These are phyloP conservation scores for Taenioides sp. DNA, from an alignment of 2,797 vertebrate genomes.

Conservation along the genomic window DNA sequence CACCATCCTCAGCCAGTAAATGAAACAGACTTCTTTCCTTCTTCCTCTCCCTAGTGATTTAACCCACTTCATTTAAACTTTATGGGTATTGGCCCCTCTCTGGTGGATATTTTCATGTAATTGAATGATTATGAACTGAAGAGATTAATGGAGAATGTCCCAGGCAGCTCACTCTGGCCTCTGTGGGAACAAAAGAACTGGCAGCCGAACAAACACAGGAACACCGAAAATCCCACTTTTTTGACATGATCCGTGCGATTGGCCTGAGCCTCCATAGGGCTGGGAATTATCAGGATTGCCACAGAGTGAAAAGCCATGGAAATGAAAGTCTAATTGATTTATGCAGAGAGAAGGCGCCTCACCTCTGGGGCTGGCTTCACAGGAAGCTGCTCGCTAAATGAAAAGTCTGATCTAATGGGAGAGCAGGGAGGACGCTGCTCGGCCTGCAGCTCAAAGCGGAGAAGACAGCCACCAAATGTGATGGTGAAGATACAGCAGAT, in stretches of 20 bases:
- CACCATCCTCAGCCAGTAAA: too few relatives aligned
- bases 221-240: slow-evolving; percentile 10
- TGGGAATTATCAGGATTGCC: slow-evolving; percentile 20
- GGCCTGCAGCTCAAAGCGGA: background rate
- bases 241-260: slow-evolving; percentile 21
- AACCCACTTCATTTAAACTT: slow-evolving; percentile 3
- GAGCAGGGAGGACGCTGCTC: background rate
- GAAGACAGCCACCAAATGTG: background rate
- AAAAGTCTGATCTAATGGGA: slow-evolving; percentile 22
- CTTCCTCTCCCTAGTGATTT: background rate
- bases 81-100: slow-evolving; percentile 1
- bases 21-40: background rate
- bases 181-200: slow-evolving; percentile 1
- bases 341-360: slow-evolving; percentile 16
- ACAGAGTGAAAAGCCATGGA: slow-evolving; percentile 28
- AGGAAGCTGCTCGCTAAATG: slow-evolving; percentile 11
- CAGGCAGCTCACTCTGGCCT: slow-evolving; percentile 1
- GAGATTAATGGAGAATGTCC: slow-evolving; percentile 7
- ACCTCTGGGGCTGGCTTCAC: slow-evolving; percentile 31
- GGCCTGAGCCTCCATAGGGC: slow-evolving; percentile 17
- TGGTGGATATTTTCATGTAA: slow-evolving; percentile 12
- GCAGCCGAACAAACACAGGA: slow-evolving; percentile 4
- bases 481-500: background rate
- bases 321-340: slow-evolving; percentile 54
- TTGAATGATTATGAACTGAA: slow-evolving; percentile 27